A percentile compares a stretch with the other conserved stretches of the same genome.
phyloP scores from a whole-genome alignment of 2,113 vertebrate genomes.

The Tychaedon coryphoeus region DNA sequence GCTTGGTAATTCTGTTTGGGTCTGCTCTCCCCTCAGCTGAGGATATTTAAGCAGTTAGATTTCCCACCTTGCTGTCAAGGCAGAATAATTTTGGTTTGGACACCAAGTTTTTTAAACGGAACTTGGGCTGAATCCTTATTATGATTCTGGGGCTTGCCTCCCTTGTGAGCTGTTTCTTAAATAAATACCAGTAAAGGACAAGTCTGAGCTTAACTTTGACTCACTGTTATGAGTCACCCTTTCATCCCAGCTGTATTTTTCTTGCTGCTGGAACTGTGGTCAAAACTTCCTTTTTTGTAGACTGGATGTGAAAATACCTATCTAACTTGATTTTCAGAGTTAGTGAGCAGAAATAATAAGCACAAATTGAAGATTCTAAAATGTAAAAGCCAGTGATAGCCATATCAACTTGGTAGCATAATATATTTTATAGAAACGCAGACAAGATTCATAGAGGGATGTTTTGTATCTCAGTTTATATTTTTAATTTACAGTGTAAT shows the following conservation, averaged over 20 bases:
- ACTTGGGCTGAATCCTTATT: background rate
- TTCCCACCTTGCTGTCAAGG: background rate
- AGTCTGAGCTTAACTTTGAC: background rate
- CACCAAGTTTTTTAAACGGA: background rate
- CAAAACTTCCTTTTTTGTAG: background rate
- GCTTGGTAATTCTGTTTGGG: background rate
- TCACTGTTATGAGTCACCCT: background rate
- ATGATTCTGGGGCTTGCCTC: background rate
- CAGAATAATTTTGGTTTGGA: background rate
- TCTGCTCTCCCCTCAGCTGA: background rate
- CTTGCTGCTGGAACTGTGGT: background rate
- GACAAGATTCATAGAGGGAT: background rate
- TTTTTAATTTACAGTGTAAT: background rate
- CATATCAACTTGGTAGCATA: background rate
- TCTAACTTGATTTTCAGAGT: background rate
- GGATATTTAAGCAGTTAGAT: background rate
- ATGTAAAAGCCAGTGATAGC: background rate
- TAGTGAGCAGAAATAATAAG: background rate
- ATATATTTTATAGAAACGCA: background rate
- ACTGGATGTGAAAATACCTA: background rate
- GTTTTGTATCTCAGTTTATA: background rate
- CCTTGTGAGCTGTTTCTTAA: background rate
- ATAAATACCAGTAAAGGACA: background rate
- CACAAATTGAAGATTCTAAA: background rate
- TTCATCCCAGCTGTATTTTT: background rate